A percentile compares a stretch with the other conserved stretches of the same genome.
These are phyloP conservation scores for Creontiades dilutus DNA, from an alignment of 2,888 invertebrate genomes.

Conservation along the genomic window DNA sequence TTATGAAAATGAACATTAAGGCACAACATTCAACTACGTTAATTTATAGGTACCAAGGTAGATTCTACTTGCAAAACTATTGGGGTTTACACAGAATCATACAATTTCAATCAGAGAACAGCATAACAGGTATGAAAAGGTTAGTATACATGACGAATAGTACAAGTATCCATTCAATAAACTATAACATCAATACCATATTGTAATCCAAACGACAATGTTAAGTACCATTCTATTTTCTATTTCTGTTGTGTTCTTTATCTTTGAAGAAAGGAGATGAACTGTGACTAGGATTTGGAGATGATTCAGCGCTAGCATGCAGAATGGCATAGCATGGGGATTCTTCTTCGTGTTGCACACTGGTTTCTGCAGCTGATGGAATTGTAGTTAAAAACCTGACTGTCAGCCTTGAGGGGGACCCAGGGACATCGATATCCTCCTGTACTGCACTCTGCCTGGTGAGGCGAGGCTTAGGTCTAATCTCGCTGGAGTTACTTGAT, in stretches of 20 bases:
- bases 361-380: constrained; percentile 86
- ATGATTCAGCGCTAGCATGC: constrained; percentile 76
- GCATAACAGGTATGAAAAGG: constrained; percentile 7
- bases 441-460: constrained; percentile 90
- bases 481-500: constrained; percentile 86
- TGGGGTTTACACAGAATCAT: constrained; percentile 11
- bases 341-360: constrained; percentile 84
- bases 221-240: constrained; percentile 60
- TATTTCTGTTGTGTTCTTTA: constrained; percentile 42
- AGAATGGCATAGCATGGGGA: constrained; percentile 76
- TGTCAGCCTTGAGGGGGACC: constrained; percentile 80
- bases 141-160: constrained; percentile 24
- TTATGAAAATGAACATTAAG: constrained; percentile 6
- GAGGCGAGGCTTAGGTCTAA: constrained; percentile 84
- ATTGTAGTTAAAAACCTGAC: constrained; percentile 85
- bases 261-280: constrained; percentile 69
- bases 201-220: constrained; percentile 28
- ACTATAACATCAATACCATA: constrained; percentile 3
- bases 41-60: constrained; percentile 28
- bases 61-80: constrained; percentile 2
- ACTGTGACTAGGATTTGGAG: constrained; percentile 73
- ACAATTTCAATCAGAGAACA: neutral
- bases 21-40: constrained; percentile 8
- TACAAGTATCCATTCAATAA: constrained; percentile 10
- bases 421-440: constrained; percentile 83